Evolutionary conservation across 1,140 invertebrate species (phyloP).

Genomic region (Pachypeltis micranthus): DNA sequence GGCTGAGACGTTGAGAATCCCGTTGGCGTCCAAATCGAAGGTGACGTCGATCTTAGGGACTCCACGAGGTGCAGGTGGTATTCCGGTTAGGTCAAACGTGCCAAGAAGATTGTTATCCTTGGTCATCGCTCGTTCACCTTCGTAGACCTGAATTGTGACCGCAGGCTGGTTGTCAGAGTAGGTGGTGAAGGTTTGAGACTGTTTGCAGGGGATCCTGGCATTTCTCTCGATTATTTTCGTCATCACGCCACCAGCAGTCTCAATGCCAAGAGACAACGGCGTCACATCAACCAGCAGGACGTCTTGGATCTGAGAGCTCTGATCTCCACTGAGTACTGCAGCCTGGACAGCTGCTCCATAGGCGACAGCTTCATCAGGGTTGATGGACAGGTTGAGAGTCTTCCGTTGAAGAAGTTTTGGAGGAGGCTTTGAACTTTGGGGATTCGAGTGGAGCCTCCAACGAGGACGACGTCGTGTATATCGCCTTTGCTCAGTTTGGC

Average conservation of each 20-base stretch:
- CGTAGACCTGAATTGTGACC: constrained; percentile 53
- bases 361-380: constrained; percentile 53
- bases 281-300: constrained; percentile 43
- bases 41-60: constrained; percentile 39
- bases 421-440: constrained; percentile 41
- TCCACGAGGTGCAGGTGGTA: constrained; percentile 47
- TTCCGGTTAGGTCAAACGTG: constrained; percentile 59
- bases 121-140: constrained; percentile 54
- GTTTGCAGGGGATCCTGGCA: constrained; percentile 42
- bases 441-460: constrained; percentile 55
- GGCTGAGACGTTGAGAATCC: constrained; percentile 68
- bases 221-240: constrained; percentile 44
- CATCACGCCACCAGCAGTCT: constrained; percentile 45
- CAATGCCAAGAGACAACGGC: constrained; percentile 43
- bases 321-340: constrained; percentile 46
- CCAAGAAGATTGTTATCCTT: constrained; percentile 65
- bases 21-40: constrained; percentile 69
- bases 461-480: constrained; percentile 57
- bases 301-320: constrained; percentile 43
- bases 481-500: constrained; percentile 52
- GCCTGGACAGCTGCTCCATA: constrained; percentile 54
- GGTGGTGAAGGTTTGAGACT: constrained; percentile 41
- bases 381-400: constrained; percentile 50
- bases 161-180: constrained; percentile 53
- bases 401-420: constrained; percentile 47